Conservation (phyloP, 2,113 vertebrate genomes). For the Sorex fumeus region DNA sequence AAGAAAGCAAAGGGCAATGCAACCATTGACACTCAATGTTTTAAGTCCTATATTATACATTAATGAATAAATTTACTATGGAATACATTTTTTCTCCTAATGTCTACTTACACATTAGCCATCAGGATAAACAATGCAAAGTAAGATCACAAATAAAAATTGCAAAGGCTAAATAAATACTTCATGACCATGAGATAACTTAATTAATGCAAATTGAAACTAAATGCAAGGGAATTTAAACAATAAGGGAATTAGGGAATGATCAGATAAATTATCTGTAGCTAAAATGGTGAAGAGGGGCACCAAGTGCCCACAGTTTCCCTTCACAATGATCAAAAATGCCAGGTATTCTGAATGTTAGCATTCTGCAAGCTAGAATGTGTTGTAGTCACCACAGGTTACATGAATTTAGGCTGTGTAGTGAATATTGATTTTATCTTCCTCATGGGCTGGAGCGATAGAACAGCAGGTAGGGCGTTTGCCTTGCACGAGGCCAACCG, state of each 20-base stretch:
- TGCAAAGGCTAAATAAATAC: constrained; percentile 83
- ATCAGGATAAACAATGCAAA: constrained; percentile 83
- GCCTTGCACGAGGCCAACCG: no score
- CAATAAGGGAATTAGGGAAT: constrained; percentile 79
- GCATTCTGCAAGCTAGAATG: constrained; percentile 79
- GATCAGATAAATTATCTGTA: constrained; percentile 72
- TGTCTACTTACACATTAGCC: constrained; percentile 81
- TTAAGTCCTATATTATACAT: constrained; percentile 75
- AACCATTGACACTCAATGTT: constrained; percentile 64
- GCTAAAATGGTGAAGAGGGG: constrained; percentile 66
- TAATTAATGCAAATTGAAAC: constrained; percentile 85
- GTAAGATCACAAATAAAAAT: constrained; percentile 81
- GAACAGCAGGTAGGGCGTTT: no score
- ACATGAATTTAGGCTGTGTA: constrained; percentile 62
- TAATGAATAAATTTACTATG: constrained; percentile 74
- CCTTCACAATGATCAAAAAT: constrained; percentile 64
- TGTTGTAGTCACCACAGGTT: constrained; percentile 84
- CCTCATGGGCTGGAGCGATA: no score
- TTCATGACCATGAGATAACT: constrained; percentile 77
- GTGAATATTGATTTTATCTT: constrained; percentile 81
- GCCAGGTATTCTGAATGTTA: constrained; percentile 83
- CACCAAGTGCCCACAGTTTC: constrained; percentile 80
- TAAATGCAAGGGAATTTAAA: constrained; percentile 71
- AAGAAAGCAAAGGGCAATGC: not conserved
- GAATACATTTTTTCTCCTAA: constrained; percentile 68